Evolutionary conservation across 2,797 vertebrate species (phyloP).

Genomic region (Onychomys leucogaster): DNA sequence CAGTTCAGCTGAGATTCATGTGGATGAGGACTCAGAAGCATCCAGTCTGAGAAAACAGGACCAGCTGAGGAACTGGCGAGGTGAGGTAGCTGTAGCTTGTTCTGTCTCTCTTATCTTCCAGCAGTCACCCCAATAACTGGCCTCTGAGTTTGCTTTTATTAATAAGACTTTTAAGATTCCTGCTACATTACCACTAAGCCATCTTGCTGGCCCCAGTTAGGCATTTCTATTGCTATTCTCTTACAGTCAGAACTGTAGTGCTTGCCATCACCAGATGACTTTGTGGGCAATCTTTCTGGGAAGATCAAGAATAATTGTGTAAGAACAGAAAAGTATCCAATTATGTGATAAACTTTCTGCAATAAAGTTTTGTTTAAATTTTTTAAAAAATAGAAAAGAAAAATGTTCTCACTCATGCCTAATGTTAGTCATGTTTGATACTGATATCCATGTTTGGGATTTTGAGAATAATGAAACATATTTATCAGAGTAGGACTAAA

Average conservation of each 20-base stretch:
- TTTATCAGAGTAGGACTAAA: neutral
- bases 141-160: too few relatives aligned
- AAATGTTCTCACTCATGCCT: neutral
- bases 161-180: too few relatives aligned
- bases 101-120: too few relatives aligned
- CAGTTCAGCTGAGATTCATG: too few relatives aligned
- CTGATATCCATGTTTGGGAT: neutral
- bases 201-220: neutral
- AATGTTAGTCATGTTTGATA: neutral
- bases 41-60: too few relatives aligned
- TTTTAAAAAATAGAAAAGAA: neutral
- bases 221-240: constrained; percentile 84
- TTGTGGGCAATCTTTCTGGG: constrained; percentile 83
- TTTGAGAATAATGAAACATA: neutral
- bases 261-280: constrained; percentile 84
- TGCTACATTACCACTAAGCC: too few relatives aligned
- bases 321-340: constrained; percentile 85
- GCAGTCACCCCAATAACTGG: too few relatives aligned
- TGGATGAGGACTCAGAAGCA: too few relatives aligned
- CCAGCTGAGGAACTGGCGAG: too few relatives aligned
- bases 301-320: constrained; percentile 42
- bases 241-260: constrained; percentile 85
- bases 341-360: constrained; percentile 88
- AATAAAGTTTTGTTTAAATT: constrained; percentile 88
- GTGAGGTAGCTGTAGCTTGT: too few relatives aligned